These are phyloP conservation scores for Sebastes diaconus DNA, from an alignment of 2,797 vertebrate genomes.

Conservation along the genomic window DNA sequence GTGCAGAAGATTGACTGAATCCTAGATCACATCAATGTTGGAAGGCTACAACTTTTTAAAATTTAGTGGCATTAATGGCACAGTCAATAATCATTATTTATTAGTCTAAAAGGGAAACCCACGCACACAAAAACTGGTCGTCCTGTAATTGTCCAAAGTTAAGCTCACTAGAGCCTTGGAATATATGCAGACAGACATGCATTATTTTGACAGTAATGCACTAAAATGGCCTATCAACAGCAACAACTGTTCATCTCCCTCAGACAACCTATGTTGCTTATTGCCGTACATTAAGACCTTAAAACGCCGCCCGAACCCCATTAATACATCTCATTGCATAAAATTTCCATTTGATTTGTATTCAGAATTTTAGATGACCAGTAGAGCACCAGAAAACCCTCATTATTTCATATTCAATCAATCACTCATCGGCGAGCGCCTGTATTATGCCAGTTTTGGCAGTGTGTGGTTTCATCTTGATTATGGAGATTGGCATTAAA, in stretches of 20 bases:
- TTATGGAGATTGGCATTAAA: constrained; percentile 87
- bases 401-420: constrained; percentile 90
- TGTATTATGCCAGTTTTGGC: constrained; percentile 69
- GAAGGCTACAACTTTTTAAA: constrained; percentile 14
- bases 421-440: constrained; percentile 83
- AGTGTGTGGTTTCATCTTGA: constrained; percentile 82
- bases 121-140: constrained; percentile 29
- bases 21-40: constrained; percentile 16
- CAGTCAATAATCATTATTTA: constrained; percentile 45
- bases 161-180: constrained; percentile 61
- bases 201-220: constrained; percentile 88
- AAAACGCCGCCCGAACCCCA: constrained; percentile 79
- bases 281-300: constrained; percentile 86
- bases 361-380: constrained; percentile 87
- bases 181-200: constrained; percentile 80
- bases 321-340: constrained; percentile 87
- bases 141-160: constrained; percentile 75
- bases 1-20: neutral
- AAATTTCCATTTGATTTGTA: constrained; percentile 88
- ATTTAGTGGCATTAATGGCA: constrained; percentile 47
- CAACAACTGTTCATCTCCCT: constrained; percentile 82
- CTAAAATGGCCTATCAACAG: constrained; percentile 85
- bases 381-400: constrained; percentile 80
- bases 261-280: constrained; percentile 82
- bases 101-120: constrained; percentile 50